These are phyloP conservation scores for Rhabdomys pumilio DNA, from an alignment of 2,797 vertebrate species.

Conservation along the genomic window DNA sequence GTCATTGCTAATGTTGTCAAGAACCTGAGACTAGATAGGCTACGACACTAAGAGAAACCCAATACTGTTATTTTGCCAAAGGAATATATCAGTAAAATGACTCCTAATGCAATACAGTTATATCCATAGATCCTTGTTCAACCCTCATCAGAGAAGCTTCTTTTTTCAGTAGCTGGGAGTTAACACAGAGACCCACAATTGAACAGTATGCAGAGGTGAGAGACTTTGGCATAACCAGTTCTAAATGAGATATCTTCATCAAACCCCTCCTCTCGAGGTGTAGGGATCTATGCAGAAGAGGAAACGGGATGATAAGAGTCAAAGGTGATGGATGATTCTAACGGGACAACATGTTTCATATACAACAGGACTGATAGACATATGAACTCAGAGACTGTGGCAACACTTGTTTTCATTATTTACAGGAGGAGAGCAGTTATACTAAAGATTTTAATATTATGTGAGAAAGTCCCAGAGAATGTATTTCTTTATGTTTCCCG, in stretches of 20 bases:
- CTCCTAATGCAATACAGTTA: neutral
- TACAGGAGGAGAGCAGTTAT: neutral
- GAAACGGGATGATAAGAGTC: neutral
- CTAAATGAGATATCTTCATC: neutral
- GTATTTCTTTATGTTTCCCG: neutral
- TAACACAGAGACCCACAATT: neutral
- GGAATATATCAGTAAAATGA: neutral
- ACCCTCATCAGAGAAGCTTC: neutral
- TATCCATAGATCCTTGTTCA: neutral
- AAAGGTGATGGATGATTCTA: neutral
- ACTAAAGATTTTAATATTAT: slow-evolving; percentile 54
- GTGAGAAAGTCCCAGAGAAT: neutral
- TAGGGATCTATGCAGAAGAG: neutral
- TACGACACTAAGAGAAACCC: neutral
- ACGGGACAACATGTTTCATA: neutral
- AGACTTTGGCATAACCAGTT: neutral
- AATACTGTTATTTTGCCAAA: neutral
- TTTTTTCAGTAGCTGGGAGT: neutral
- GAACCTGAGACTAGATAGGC: neutral
- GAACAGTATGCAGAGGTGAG: neutral
- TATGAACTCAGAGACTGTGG: neutral
- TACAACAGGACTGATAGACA: neutral
- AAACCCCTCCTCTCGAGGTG: neutral
- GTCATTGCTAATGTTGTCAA: neutral
- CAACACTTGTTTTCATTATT: neutral